These are phyloP conservation scores for Labrus mixtus DNA, from an alignment of 2,113 vertebrate genomes.

Conservation along the genomic window DNA sequence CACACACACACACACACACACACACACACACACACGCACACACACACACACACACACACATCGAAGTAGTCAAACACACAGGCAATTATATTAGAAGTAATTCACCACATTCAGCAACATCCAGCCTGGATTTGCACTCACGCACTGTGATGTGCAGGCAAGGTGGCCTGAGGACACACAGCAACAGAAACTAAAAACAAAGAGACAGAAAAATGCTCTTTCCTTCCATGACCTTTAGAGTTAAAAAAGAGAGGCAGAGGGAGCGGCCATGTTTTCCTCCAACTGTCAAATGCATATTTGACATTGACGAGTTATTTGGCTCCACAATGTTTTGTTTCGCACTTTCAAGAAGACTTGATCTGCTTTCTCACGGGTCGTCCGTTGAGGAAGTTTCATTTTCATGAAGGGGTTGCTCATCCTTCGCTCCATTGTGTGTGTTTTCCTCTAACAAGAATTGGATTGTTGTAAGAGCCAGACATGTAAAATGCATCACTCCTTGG, in stretches of 20 bases:
- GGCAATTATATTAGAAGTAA: conserved; percentile 34
- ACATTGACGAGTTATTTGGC: conserved; percentile 37
- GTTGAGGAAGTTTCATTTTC: background rate
- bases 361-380: background rate
- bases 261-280: conserved; percentile 27
- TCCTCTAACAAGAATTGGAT: background rate
- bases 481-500: conserved; percentile 5
- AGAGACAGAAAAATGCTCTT: conserved; percentile 26
- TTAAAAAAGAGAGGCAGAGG: conserved; percentile 5
- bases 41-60: conserved; percentile 5
- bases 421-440: background rate
- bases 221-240: conserved; percentile 48
- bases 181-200: conserved; percentile 36
- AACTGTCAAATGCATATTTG: conserved; percentile 48
- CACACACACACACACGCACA: too few relatives aligned
- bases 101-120: conserved; percentile 26
- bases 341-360: background rate
- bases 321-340: conserved; percentile 1
- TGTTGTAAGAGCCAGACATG: background rate
- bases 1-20: too few relatives aligned
- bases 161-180: conserved; percentile 36
- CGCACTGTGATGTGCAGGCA: background rate
- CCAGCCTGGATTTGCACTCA: background rate
- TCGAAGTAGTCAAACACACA: conserved; percentile 14
- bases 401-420: background rate